Percentiles rank a stretch among this genome's conserved stretches.
phyloP scores from a whole-genome alignment of 2,113 vertebrate species.

The Aphelocoma coerulescens region DNA sequence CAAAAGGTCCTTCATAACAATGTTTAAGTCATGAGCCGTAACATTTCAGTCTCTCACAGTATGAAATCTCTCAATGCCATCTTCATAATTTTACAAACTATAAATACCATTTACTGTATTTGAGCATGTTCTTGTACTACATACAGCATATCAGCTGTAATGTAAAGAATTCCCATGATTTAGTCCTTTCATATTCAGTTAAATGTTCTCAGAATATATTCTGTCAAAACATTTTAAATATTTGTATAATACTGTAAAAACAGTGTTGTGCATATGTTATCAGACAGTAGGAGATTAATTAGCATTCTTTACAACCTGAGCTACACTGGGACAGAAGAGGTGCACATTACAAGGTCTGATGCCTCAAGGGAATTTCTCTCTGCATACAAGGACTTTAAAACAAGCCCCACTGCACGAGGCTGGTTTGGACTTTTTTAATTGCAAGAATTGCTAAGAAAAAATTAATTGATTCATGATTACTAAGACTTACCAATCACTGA shows the following conservation, averaged over 20 bases:
- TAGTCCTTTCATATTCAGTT: not conserved
- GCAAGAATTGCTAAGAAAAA: not conserved
- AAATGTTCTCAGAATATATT: not conserved
- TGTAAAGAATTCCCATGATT: not conserved
- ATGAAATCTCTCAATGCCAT: not conserved
- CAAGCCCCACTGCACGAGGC: accelerated
- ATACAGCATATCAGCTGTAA: not conserved
- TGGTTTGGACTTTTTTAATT: not conserved
- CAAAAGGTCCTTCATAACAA: not conserved
- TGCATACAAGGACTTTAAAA: not conserved
- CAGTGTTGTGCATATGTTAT: not conserved
- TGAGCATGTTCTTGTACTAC: not conserved
- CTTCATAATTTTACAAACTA: not conserved
- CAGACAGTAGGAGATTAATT: not conserved
- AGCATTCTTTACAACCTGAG: not conserved
- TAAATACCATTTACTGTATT: not conserved
- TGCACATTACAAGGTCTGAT: not conserved
- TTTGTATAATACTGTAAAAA: slow-evolving; percentile 10
- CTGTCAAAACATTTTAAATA: slow-evolving; percentile 44
- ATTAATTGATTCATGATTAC: not conserved
- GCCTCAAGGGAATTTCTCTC: not conserved
- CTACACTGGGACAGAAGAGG: not conserved
- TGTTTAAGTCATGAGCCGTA: not conserved
- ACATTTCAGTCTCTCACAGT: not conserved
- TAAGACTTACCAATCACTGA: not conserved